Evolutionary conservation across 2,113 vertebrate genomes (phyloP).

Genomic region (Poicephalus gulielmi): DNA sequence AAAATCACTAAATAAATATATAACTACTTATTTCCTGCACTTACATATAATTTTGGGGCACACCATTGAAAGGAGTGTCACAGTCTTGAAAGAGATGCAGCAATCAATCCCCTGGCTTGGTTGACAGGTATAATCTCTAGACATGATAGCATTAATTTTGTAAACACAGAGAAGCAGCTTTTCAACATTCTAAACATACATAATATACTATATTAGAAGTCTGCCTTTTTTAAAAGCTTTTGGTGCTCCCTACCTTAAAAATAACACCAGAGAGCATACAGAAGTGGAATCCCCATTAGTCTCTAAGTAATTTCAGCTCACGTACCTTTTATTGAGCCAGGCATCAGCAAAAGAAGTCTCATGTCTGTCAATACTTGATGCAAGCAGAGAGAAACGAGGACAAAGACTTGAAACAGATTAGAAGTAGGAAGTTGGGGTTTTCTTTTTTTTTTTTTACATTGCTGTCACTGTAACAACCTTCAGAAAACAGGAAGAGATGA

Average conservation of each 20-base stretch:
- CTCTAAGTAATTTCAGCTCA: conserved; percentile 21
- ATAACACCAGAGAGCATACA: not conserved
- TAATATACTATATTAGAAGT: not conserved
- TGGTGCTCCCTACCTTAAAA: not conserved
- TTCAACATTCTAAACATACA: not conserved
- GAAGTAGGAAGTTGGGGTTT: conserved; percentile 68
- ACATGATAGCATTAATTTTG: not conserved
- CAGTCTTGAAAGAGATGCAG: not conserved
- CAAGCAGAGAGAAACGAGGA: conserved; percentile 62
- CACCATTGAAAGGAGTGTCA: not conserved
- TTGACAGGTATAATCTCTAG: not conserved
- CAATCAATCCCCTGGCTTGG: not conserved
- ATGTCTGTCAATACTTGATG: conserved; percentile 22
- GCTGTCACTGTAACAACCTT: conserved; percentile 48
- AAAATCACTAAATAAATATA: not conserved
- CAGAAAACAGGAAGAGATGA: conserved; percentile 76
- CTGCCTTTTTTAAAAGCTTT: not conserved
- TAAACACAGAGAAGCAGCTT: not conserved
- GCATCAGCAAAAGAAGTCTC: not conserved
- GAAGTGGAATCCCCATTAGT: conserved; percentile 10
- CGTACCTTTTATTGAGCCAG: conserved; percentile 6
- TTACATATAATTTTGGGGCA: not conserved
- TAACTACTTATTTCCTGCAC: not conserved
- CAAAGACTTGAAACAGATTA: conserved; percentile 55
- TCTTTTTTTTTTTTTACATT: conserved; percentile 27